phyloP scores from a whole-genome alignment of 2,888 invertebrate species.

The Glyphotaelius pellucidus region DNA sequence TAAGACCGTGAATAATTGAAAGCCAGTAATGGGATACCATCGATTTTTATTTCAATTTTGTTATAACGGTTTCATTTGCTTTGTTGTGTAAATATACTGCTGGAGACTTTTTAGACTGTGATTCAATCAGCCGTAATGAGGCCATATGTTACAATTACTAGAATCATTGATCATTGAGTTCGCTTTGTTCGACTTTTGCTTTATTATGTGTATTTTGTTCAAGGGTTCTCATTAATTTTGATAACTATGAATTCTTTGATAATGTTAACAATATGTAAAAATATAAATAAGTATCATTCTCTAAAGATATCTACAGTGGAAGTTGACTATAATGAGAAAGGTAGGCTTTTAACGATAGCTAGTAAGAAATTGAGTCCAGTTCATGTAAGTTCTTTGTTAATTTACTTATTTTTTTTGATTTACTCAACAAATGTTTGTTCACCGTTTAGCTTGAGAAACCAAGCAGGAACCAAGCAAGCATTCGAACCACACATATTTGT shows the following conservation, averaged over 20 bases:
- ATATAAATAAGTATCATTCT: not conserved
- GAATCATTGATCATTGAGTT: not conserved
- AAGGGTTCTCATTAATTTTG: not conserved
- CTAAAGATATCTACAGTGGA: not conserved
- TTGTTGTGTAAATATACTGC: conserved; percentile 45
- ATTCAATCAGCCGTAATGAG: conserved; percentile 49
- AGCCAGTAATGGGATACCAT: conserved; percentile 52
- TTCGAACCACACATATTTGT: too few species aligned
- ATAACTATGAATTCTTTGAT: not conserved
- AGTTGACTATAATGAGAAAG: not conserved
- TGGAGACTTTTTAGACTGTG: conserved; percentile 10
- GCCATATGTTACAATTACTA: conserved; percentile 14
- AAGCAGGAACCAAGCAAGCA: too few species aligned
- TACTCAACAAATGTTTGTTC: too few species aligned
- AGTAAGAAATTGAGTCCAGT: not conserved
- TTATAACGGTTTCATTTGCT: conserved; percentile 46
- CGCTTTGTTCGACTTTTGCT: not conserved
- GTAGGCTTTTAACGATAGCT: not conserved
- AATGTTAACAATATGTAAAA: not conserved
- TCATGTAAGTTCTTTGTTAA: too few species aligned
- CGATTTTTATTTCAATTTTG: conserved; percentile 60
- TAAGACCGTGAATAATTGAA: conserved; percentile 60
- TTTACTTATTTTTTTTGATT: too few species aligned
- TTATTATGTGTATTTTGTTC: not conserved
- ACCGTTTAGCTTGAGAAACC: too few species aligned